Base-by-base conservation (phyloP, 2,113 vertebrate genomes). In the Excalfactoria chinensis region DNA sequence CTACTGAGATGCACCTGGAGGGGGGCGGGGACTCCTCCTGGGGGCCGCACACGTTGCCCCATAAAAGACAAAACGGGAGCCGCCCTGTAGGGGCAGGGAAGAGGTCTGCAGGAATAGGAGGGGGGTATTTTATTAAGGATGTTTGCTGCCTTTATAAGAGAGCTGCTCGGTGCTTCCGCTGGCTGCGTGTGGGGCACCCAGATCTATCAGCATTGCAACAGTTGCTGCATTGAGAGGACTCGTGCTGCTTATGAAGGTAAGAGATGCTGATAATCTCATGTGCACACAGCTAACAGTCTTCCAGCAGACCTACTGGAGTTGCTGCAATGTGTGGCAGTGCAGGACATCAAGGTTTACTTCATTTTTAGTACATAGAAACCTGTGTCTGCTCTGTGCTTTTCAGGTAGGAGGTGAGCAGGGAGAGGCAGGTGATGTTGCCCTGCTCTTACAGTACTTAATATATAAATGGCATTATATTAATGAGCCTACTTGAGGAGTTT, bases 21-120 rank as follows among this genome's bases (percentile, higher is more conserved):
- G 17, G 22, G 40, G 73, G 76, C 21, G 72, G 34, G n/a, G 25
- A 28, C 0, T 3, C 3, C 17, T 43, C 10, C 21, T 25, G 60
- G 15, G 17, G 0, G 1, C 0, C 0, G 4, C 22, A 66, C 3
- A 9, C 1, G 3, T 1, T 11, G 0, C 40, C 34, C 35, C 22
- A 3, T 1, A 0, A 13, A 28, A 86, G 46, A 68, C 1, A 53
- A 12, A 64, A 41, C 4, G 35, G 3, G 35, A 19, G 25, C 15
- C 51, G 51, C 23, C 10, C 1, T 35, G 46, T 8, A 8, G 20
- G 6, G 43, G 5, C 32, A 30, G 3, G 20, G 51, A 41, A 40
- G 59, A 3, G 32, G 8, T n/a, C 14, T 41, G 21, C 21, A 41
- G 46, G 32, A 49, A 26, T 30, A 51, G n/a, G 34, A 46, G 59